A percentile compares a stretch with the other conserved stretches of the same genome.
Conservation (phyloP, 37 sponge, comb jelly and placozoan species). For the Dysidea cf. avara region DNA sequence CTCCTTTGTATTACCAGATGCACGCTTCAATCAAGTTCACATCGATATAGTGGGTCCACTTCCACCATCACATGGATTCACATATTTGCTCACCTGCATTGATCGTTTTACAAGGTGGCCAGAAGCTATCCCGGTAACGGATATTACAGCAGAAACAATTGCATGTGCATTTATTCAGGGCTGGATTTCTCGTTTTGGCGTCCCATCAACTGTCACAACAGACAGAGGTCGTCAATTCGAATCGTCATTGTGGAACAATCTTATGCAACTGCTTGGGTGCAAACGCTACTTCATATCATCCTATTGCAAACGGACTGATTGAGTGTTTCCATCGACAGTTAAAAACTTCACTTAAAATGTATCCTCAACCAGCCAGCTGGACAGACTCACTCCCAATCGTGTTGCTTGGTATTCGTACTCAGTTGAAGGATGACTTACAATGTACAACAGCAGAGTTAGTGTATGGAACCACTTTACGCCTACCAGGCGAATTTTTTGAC, state of each 20-base stretch:
- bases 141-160: slow-evolving; percentile 25
- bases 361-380: slow-evolving; percentile 8
- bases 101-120: slow-evolving; percentile 27
- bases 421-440: slow-evolving; percentile 9
- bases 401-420: slow-evolving; percentile 18
- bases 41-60: slow-evolving; percentile 7
- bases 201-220: slow-evolving; percentile 39
- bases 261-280: slow-evolving; percentile 33
- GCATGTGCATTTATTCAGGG: slow-evolving; percentile 31
- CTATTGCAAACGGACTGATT: slow-evolving; percentile 17
- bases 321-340: slow-evolving; percentile 24
- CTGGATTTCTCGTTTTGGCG: slow-evolving; percentile 50
- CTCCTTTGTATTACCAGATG: no score
- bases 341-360: slow-evolving; percentile 11
- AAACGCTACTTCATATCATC: slow-evolving; percentile 32
- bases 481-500: slow-evolving; percentile 14
- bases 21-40: neutral
- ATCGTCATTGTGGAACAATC: slow-evolving; percentile 26
- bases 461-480: slow-evolving; percentile 27
- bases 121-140: slow-evolving; percentile 16
- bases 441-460: slow-evolving; percentile 33
- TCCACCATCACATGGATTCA: slow-evolving; percentile 11
- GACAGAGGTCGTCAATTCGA: slow-evolving; percentile 28
- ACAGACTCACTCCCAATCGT: slow-evolving; percentile 4
- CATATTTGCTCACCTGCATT: slow-evolving; percentile 15